A percentile compares a stretch with the other conserved stretches of the same genome.
Conservation (phyloP, 2,797 vertebrate species). For the Dendrocincla tyrannina region DNA sequence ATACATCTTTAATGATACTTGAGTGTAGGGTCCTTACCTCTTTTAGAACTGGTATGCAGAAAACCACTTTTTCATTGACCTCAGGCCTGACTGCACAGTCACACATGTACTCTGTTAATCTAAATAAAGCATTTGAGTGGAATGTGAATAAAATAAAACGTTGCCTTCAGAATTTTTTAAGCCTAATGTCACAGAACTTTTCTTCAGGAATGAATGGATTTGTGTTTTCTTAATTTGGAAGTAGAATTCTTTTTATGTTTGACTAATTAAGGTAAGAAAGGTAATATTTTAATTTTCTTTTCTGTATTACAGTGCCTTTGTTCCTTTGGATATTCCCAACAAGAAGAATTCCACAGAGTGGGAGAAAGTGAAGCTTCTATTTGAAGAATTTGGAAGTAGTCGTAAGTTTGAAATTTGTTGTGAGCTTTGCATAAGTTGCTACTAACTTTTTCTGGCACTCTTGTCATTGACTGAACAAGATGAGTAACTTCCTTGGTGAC, state of each 20-base stretch:
- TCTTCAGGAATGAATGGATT: not conserved
- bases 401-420: slow-evolving; percentile 82
- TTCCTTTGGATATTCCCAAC: slow-evolving; percentile 86
- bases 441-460: not conserved
- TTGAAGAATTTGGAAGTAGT: slow-evolving; percentile 93
- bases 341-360: slow-evolving; percentile 93
- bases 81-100: not conserved
- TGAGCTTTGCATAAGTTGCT: not conserved
- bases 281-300: not conserved
- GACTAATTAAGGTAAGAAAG: not conserved
- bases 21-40: not conserved
- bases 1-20: not conserved
- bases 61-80: not conserved
- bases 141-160: not conserved
- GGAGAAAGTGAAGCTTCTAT: slow-evolving; percentile 92
- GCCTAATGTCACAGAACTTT: not conserved
- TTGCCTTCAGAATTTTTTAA: not conserved
- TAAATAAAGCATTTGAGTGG: not conserved
- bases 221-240: not conserved
- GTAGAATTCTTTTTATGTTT: not conserved
- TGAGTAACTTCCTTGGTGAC: not conserved
- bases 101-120: not conserved
- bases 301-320: slow-evolving; percentile 84
- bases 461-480: not conserved
- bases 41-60: not conserved